Evolutionary conservation across 1,140 invertebrate genomes (phyloP), one percentile per base, ranked within the genome.

Genomic region (Papilio polytes): DNA sequence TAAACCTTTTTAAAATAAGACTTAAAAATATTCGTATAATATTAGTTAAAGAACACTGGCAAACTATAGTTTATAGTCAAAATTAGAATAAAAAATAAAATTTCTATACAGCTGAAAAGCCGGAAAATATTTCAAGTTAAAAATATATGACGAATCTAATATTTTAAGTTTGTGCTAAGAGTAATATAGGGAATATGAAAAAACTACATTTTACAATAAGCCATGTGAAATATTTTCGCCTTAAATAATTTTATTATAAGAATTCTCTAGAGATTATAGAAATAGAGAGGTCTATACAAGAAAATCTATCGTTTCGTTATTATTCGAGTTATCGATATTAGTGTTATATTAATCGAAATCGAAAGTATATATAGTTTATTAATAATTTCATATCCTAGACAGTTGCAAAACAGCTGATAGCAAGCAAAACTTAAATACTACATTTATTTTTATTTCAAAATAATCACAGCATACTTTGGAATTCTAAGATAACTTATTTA

Each of bases 401-500:
- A 48, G 72, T 66, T 72, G 59, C 73, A 26, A 74, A 76, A 78
- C 63, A 70, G 63, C 63, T 70, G 63, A 70, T 70, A 26, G 63
- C 63, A 70, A 70, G 26, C 26, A 70, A 70, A n/a, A 63, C 59
- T 63, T 63, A 63, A 63, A 26, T 12, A 12, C 26, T 31, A 70
- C 12, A 51, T 8, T 31, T 12, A 53, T 1, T 22, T 26, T 84
- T 74, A 66, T 36, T 76, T 77, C 79, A 74, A 53, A 80, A 74
- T 77, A 73, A 85, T 85, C 83, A 85, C 81, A 85, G 79, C 76
- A 48, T 77, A 84, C 83, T 85, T 84, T 85, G 82, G 83, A 81
- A 84, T 83, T 76, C 82, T 76, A 44, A 6, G 59, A 74, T 46
- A 72, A 66, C 74, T 31, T 53, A 46, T 66, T 1, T 20, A 10